phyloP scores from a whole-genome alignment of 2,797 vertebrate species.

The Cichlasoma orientale region DNA sequence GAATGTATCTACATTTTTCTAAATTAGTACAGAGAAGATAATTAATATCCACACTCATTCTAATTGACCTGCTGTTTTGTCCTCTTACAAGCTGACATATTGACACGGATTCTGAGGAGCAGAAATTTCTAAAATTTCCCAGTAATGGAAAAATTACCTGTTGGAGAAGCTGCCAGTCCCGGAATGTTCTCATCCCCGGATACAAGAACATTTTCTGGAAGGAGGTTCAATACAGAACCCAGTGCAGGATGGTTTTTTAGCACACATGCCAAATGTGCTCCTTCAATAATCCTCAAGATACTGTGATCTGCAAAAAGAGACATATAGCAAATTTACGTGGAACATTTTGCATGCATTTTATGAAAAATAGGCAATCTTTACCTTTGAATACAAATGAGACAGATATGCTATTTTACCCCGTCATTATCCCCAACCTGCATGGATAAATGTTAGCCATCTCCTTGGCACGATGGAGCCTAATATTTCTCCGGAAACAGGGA shows the following conservation, averaged over 20 bases:
- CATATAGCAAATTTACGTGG: slow-evolving; percentile 6
- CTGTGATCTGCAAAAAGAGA: slow-evolving; percentile 78
- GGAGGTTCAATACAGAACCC: slow-evolving; percentile 78
- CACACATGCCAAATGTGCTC: slow-evolving; percentile 81
- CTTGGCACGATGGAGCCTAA: slow-evolving; percentile 28
- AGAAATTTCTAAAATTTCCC: not conserved
- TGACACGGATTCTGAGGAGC: not conserved
- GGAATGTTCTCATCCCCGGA: slow-evolving; percentile 85
- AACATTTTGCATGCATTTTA: slow-evolving; percentile 22
- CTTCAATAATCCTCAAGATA: slow-evolving; percentile 81
- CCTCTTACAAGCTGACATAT: not conserved
- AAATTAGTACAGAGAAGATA: not conserved
- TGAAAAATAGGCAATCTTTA: slow-evolving; percentile 18
- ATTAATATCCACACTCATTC: not conserved
- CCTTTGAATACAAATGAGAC: slow-evolving; percentile 26
- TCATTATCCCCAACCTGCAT: slow-evolving; percentile 10
- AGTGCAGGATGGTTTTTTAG: slow-evolving; percentile 82
- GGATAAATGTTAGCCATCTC: slow-evolving; percentile 47
- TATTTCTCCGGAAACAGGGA: slow-evolving; percentile 44
- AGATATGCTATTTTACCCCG: slow-evolving; percentile 12
- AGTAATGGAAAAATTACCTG: slow-evolving; percentile 67
- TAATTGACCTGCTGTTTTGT: not conserved
- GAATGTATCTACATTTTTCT: not conserved
- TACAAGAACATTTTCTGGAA: slow-evolving; percentile 88
- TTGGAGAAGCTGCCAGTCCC: slow-evolving; percentile 74